Evolutionary conservation across 2,797 vertebrate genomes (phyloP).

Genomic region (Urocyon cinereoargenteus): DNA sequence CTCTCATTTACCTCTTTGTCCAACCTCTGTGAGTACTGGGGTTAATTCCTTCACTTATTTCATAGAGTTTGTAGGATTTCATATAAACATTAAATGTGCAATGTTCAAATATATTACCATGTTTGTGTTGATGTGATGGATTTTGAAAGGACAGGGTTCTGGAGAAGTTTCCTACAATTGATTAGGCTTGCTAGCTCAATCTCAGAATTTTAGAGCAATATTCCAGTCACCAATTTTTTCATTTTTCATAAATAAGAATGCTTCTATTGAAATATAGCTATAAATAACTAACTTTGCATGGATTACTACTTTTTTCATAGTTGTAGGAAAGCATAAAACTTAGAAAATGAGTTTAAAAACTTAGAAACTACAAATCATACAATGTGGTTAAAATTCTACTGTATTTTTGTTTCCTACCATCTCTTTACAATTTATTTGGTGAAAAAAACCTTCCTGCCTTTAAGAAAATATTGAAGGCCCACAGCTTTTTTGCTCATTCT

Average conservation of each 20-base stretch:
- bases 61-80: background rate
- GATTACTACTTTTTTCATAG: background rate
- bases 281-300: background rate
- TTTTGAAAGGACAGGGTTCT: background rate
- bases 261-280: background rate
- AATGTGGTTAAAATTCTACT: background rate
- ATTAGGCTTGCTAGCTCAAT: background rate
- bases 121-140: background rate
- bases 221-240: background rate
- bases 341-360: slow-evolving; percentile 11
- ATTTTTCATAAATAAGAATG: background rate
- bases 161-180: background rate
- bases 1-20: background rate
- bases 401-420: background rate
- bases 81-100: background rate
- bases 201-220: background rate
- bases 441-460: background rate
- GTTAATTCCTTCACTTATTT: background rate
- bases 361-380: background rate
- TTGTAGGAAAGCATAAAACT: background rate
- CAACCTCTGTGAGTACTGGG: background rate
- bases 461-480: background rate
- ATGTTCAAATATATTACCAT: background rate
- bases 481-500: background rate
- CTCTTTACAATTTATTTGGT: background rate